phyloP scores from a whole-genome alignment of 2,888 invertebrate species.

The Latrodectus elegans region DNA sequence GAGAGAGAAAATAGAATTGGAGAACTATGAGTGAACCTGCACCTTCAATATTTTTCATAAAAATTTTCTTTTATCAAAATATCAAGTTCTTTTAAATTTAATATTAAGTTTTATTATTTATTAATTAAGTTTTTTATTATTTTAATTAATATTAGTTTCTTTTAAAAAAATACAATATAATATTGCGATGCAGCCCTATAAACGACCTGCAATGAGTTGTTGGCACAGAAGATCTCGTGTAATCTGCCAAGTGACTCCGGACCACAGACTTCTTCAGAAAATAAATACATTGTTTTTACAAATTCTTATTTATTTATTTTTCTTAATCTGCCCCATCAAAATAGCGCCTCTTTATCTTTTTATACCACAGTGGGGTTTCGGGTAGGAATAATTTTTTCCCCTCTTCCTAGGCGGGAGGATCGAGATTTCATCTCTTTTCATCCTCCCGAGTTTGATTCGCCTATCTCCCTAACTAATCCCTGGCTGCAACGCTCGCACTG shows the following conservation, averaged over 20 bases:
- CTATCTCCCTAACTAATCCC: constrained; percentile 66
- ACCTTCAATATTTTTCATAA: too few relatives aligned
- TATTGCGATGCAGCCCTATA: too few relatives aligned
- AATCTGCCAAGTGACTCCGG: not conserved
- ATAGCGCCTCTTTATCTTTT: constrained; percentile 62
- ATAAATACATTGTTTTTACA: constrained; percentile 9
- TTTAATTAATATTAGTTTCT: too few relatives aligned
- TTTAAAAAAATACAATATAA: too few relatives aligned
- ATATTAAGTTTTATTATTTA: too few relatives aligned
- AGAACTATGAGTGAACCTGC: too few relatives aligned
- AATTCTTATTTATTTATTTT: constrained; percentile 27
- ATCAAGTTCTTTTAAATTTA: too few relatives aligned
- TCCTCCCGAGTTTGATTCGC: constrained; percentile 54
- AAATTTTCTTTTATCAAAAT: too few relatives aligned
- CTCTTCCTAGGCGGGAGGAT: constrained; percentile 10
- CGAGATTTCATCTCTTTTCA: constrained; percentile 62
- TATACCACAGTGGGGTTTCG: constrained; percentile 36
- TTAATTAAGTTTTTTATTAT: too few relatives aligned
- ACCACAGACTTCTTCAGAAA: not conserved
- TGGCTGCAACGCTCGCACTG: constrained; percentile 39
- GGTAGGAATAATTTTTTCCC: not conserved
- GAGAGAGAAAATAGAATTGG: too few relatives aligned
- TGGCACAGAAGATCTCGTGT: too few relatives aligned
- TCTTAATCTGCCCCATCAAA: constrained; percentile 51
- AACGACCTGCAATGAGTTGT: too few relatives aligned